Base-by-base conservation (phyloP, 1,140 invertebrate genomes). In the Drosophila subpulchrella region DNA sequence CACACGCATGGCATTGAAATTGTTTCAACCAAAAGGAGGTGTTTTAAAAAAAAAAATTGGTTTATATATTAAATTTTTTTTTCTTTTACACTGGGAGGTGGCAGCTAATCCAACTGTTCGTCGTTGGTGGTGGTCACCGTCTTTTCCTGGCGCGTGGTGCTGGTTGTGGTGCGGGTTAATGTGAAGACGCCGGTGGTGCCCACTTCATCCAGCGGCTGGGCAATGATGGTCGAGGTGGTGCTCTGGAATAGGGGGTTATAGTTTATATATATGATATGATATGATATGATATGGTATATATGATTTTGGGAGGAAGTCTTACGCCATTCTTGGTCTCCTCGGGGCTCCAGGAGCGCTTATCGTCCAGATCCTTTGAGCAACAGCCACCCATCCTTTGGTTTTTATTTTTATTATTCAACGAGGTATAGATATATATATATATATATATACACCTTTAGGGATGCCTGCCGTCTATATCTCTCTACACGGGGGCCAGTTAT, bases 251-350 rank as follows among this genome's bases (percentile, higher is more conserved):
- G 17, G 15, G 24, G 13, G 6, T 6, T 17, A 20, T 20, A 20
- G 15, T 3, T 42, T 42, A 17, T n/a, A n/a, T 4, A 39, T n/a
- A n/a, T 6, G 41, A 1, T 41, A 15, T 2, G 4, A 20, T 11
- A 42, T 42, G 6, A 15, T 41, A 41, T 41, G 36, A 11, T 7
- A 8, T 38, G 8, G 4, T n/a, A n/a, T 12, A 12, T 4, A 11
- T 3, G 4, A 39, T 39, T 13, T 4, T 39, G 12, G 4, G 38
- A 39, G 38, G 12, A 0, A 0, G 1, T 13, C 84, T 77, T 81
- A 91, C 90, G 68, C 82, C 90, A 71, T 91, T 91, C 46, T 91
- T 91, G 46, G 89, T 83, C 58, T 91, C 89, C 36, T 90, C 83
- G 58, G 90, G 90, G 53, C 90, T 91, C 90, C 90, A 91, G 15